These are phyloP conservation scores for Mylabris sibirica DNA, from an alignment of 2,888 invertebrate species.

Conservation along the genomic window DNA sequence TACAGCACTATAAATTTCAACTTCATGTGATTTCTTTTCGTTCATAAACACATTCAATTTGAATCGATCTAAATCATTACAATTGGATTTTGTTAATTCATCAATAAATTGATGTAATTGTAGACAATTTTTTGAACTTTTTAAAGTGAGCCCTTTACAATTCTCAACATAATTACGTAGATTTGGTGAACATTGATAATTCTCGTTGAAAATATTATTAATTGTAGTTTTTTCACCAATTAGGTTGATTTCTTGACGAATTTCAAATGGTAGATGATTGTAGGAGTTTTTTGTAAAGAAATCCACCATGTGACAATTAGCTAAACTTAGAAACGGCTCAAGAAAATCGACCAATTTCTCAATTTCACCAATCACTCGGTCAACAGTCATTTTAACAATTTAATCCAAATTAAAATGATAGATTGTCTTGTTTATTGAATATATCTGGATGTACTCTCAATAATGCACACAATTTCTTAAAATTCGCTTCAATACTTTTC, in stretches of 20 bases:
- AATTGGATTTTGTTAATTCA: constrained; percentile 51
- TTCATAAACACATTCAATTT: constrained; percentile 77
- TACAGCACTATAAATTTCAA: constrained; percentile 70
- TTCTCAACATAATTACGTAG: constrained; percentile 50
- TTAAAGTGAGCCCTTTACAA: constrained; percentile 51
- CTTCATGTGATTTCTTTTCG: constrained; percentile 83
- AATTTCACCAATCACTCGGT: constrained; percentile 58
- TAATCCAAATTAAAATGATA: constrained; percentile 65
- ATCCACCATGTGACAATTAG: constrained; percentile 81
- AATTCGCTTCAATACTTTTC: constrained; percentile 72
- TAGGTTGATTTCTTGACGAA: constrained; percentile 64
- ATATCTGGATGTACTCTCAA: constrained; percentile 67
- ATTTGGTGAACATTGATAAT: constrained; percentile 42
- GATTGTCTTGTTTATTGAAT: constrained; percentile 63
- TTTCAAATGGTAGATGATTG: constrained; percentile 65
- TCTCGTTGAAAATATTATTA: constrained; percentile 63
- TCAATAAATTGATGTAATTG: constrained; percentile 59
- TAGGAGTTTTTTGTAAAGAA: constrained; percentile 73
- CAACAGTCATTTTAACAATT: constrained; percentile 36
- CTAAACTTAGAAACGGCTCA: constrained; percentile 67
- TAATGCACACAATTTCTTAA: constrained; percentile 73
- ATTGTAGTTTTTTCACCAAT: constrained; percentile 61
- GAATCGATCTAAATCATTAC: constrained; percentile 55
- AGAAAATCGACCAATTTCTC: constrained; percentile 67
- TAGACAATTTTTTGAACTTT: constrained; percentile 58